These are phyloP conservation scores for Pseudorasbora parva DNA, from an alignment of 2,113 vertebrate species.

Conservation along the genomic window DNA sequence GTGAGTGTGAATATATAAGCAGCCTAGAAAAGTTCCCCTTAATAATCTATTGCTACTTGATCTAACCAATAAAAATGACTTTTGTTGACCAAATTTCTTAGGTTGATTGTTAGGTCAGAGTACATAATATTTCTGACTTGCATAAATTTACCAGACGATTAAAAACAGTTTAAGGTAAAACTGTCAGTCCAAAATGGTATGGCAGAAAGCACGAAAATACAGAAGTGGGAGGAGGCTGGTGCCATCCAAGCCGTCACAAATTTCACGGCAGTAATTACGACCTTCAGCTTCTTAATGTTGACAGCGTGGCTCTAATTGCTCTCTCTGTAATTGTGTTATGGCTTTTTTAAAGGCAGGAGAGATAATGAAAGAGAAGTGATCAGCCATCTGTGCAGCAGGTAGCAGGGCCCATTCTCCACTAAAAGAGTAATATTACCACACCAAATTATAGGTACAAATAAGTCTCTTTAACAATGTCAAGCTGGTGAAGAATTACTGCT, in stretches of 20 bases:
- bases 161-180: too few species aligned
- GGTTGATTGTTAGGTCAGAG: neutral
- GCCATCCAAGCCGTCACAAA: slow-evolving; percentile 64
- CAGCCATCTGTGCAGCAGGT: slow-evolving; percentile 64
- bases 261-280: slow-evolving; percentile 72
- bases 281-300: slow-evolving; percentile 68
- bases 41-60: neutral
- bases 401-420: slow-evolving; percentile 43
- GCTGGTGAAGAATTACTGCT: slow-evolving; percentile 54
- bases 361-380: slow-evolving; percentile 60
- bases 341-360: slow-evolving; percentile 60
- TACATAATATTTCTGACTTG: neutral
- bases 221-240: slow-evolving; percentile 53
- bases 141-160: neutral
- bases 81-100: neutral
- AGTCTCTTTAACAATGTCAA: slow-evolving; percentile 56
- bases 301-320: slow-evolving; percentile 72
- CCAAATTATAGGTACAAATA: slow-evolving; percentile 56
- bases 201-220: too few species aligned
- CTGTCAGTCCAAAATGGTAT: too few species aligned
- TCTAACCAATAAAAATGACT: neutral
- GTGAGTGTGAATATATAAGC: too few species aligned
- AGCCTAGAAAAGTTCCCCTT: too few species aligned
- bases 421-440: slow-evolving; percentile 49
- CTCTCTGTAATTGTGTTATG: slow-evolving; percentile 70